These are phyloP conservation scores for Eumaeus atala DNA, from an alignment of 1,140 invertebrate genomes.

Conservation along the genomic window DNA sequence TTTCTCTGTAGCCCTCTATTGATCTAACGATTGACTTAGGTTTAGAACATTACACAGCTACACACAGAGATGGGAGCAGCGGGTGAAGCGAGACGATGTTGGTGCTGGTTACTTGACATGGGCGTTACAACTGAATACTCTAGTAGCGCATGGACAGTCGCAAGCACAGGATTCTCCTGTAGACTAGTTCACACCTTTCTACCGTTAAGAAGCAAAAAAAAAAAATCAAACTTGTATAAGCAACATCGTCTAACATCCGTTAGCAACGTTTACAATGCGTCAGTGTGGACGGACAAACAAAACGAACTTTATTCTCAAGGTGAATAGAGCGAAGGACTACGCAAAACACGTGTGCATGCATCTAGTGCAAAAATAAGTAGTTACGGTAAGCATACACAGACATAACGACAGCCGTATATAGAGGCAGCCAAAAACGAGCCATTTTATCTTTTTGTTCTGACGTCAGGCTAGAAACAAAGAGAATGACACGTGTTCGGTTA, in stretches of 20 bases:
- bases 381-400: constrained; percentile 71
- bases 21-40: neutral
- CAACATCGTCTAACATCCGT: neutral
- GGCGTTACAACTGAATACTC: neutral
- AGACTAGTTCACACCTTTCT: neutral
- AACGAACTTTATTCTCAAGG: constrained; percentile 11
- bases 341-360: constrained; percentile 46
- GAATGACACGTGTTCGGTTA: constrained; percentile 54
- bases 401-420: constrained; percentile 69
- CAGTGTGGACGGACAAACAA: constrained; percentile 55
- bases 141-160: neutral
- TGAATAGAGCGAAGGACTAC: constrained; percentile 29
- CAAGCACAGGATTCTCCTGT: neutral
- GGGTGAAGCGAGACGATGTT: constrained; percentile 31
- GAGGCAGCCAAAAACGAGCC: constrained; percentile 72
- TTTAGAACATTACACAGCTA: constrained; percentile 32
- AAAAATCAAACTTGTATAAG: constrained; percentile 8
- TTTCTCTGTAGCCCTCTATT: too few species aligned
- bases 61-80: constrained; percentile 29
- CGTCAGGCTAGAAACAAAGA: constrained; percentile 67
- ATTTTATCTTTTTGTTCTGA: constrained; percentile 71
- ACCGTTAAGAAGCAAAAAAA: neutral
- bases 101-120: constrained; percentile 2
- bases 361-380: constrained; percentile 52
- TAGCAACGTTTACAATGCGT: constrained; percentile 29